These are phyloP conservation scores for Novumbra hubbsi DNA, from an alignment of 2,797 vertebrate species.

Conservation along the genomic window DNA sequence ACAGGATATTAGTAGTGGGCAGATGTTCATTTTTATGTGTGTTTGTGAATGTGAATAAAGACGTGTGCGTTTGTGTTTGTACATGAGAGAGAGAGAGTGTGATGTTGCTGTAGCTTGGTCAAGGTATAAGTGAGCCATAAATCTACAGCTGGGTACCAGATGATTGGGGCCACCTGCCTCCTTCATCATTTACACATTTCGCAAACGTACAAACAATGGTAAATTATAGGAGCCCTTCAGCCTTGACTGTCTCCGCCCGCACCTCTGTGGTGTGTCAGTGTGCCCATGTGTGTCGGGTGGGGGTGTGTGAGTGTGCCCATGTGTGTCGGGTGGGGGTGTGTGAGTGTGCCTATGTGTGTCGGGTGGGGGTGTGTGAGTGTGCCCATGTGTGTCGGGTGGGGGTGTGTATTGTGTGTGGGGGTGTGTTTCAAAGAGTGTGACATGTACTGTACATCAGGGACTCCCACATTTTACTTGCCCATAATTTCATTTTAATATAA, in stretches of 20 bases:
- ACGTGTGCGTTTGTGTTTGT: conserved; percentile 21
- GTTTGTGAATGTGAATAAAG: conserved; percentile 14
- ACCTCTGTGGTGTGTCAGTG: neutral
- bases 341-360: neutral
- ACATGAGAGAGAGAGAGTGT: conserved; percentile 14
- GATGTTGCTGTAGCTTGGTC: conserved; percentile 47
- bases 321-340: neutral
- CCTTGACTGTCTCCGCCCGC: conserved; percentile 8
- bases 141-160: conserved; percentile 77
- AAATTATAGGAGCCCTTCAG: conserved; percentile 63
- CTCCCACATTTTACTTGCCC: too few species aligned
- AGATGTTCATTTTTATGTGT: neutral
- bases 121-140: conserved; percentile 75
- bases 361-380: neutral
- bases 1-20: conserved; percentile 11
- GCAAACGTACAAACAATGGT: conserved; percentile 74
- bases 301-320: neutral
- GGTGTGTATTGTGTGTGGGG: too few species aligned
- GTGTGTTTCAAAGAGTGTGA: neutral
- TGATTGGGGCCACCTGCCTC: conserved; percentile 78
- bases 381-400: neutral
- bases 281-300: neutral
- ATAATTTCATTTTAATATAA: too few species aligned
- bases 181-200: conserved; percentile 69
- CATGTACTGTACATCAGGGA: neutral